A percentile compares a stretch with the other conserved stretches of the same genome.
Conservation (phyloP, 35 echinoderm and acorn worm species). For the Strongylocentrotus purpuratus region DNA sequence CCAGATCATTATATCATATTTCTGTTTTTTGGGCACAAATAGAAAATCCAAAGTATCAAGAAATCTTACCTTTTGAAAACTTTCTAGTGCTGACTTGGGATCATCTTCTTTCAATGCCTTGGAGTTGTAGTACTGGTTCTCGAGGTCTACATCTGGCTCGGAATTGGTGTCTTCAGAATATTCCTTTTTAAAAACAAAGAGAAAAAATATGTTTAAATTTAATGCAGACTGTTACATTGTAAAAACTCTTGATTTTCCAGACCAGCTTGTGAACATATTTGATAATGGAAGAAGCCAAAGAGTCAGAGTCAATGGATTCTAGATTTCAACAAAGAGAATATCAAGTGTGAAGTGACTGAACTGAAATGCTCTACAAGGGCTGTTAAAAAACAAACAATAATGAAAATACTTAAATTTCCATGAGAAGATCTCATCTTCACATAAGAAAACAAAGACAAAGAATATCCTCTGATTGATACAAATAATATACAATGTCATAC, state of each 20-base stretch:
- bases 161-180: conserved; percentile 98
- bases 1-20: too few relatives aligned
- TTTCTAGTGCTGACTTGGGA: conserved; percentile 83
- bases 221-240: background rate
- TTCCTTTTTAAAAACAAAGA: conserved; percentile 58
- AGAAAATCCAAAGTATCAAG: background rate
- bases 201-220: conserved; percentile 18
- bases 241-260: background rate
- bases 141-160: conserved; percentile 95
- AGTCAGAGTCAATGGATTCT: too few relatives aligned
- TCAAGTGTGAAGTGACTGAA: too few relatives aligned
- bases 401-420: too few relatives aligned
- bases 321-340: too few relatives aligned
- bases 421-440: too few relatives aligned
- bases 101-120: conserved; percentile 98
- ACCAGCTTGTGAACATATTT: too few relatives aligned
- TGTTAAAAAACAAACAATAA: too few relatives aligned
- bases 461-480: too few relatives aligned
- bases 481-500: too few relatives aligned
- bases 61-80: conserved; percentile 86
- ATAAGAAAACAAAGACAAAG: too few relatives aligned
- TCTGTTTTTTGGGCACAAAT: background rate
- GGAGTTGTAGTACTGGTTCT: conserved; percentile 99
- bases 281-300: background rate
- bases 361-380: too few relatives aligned